A percentile compares a stretch with the other conserved stretches of the same genome.
These are phyloP conservation scores for Siderastrea siderea DNA, from an alignment of 92 coral and sea anemone genomes.

Conservation along the genomic window DNA sequence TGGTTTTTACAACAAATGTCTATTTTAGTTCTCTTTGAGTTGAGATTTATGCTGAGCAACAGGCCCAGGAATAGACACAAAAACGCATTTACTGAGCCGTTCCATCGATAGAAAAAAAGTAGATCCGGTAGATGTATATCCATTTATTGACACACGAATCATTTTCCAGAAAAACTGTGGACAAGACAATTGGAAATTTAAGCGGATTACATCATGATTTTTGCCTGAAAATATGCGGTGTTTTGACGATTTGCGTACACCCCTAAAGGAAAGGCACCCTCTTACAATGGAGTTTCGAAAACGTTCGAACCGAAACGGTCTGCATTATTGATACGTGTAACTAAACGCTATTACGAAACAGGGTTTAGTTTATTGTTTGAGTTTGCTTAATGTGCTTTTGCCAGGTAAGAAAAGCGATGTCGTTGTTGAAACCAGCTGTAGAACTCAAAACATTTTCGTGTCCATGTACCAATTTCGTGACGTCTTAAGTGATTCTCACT, in stretches of 20 bases:
- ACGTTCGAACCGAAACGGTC: slow-evolving; percentile 27
- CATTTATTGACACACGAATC: background rate
- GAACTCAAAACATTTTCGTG: slow-evolving; percentile 9
- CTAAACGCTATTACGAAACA: slow-evolving; percentile 3
- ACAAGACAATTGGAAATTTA: slow-evolving; percentile 26
- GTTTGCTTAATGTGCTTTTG: background rate
- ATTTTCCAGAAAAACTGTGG: slow-evolving; percentile 13
- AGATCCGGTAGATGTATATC: background rate
- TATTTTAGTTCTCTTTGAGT: no score
- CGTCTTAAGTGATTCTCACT: background rate
- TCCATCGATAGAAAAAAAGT: background rate
- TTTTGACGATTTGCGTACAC: background rate
- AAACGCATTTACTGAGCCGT: no score
- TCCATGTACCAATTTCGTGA: slow-evolving; percentile 40
- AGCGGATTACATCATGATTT: slow-evolving; percentile 22
- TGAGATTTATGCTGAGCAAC: no score
- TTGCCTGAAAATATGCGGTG: slow-evolving; percentile 22
- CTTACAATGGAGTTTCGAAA: slow-evolving; percentile 8
- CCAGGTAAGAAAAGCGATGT: slow-evolving; percentile 22
- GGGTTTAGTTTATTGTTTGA: slow-evolving; percentile 16
- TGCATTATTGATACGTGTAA: background rate
- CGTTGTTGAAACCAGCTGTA: slow-evolving; percentile 41
- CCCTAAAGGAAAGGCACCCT: background rate
- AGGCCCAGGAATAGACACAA: no score
- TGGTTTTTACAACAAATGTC: no score